These are phyloP conservation scores for Maniola jurtina DNA, from an alignment of 1,140 invertebrate genomes.

Conservation along the genomic window DNA sequence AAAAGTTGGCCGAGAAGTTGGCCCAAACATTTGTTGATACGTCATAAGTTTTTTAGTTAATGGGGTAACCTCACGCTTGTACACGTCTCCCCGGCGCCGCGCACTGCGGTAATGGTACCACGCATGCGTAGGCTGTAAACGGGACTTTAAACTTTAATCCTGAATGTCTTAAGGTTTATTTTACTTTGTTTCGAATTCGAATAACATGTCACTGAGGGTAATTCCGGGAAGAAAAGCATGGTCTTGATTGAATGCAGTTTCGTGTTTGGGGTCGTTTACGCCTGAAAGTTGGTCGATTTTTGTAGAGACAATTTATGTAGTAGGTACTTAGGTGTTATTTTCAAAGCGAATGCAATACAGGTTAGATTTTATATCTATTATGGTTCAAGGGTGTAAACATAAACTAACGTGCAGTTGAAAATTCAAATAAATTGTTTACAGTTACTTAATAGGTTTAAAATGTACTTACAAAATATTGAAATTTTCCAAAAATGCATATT, in stretches of 20 bases:
- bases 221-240: constrained; percentile 33
- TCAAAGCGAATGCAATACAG: too few species aligned
- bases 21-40: constrained; percentile 42
- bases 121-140: constrained; percentile 54
- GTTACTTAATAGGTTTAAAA: too few species aligned
- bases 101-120: constrained; percentile 54
- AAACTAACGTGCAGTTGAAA: too few species aligned
- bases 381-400: too few species aligned
- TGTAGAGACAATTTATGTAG: constrained; percentile 7
- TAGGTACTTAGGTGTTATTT: constrained; percentile 5
- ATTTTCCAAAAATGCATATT: too few species aligned
- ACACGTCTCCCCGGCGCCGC: constrained; percentile 49
- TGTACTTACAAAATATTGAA: too few species aligned
- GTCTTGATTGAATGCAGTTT: constrained; percentile 35
- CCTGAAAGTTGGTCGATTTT: background rate
- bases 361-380: too few species aligned
- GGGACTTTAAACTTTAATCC: constrained; percentile 21
- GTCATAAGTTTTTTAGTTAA: constrained; percentile 46
- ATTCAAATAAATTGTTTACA: too few species aligned
- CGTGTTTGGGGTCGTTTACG: constrained; percentile 2
- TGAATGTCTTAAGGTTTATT: constrained; percentile 5
- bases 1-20: constrained; percentile 26
- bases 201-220: constrained; percentile 33
- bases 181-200: background rate
- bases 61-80: constrained; percentile 45